Evolutionary conservation across 1,140 invertebrate species (phyloP).

Genomic region (Medauroidea extradentata): DNA sequence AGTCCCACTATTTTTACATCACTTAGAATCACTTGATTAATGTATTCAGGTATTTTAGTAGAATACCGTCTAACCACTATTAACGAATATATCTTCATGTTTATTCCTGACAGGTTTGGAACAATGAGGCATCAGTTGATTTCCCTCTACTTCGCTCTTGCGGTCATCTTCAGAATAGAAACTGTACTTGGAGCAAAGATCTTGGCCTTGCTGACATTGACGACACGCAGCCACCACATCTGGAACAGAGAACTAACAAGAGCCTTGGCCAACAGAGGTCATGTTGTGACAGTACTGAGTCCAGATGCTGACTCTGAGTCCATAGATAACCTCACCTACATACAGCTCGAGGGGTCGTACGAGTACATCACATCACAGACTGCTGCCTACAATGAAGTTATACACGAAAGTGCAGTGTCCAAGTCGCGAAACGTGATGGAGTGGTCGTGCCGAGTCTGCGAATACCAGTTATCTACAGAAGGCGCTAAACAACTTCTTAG

Average conservation of each 20-base stretch:
- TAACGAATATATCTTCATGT: too few species aligned
- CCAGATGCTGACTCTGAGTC: slow-evolving; percentile 21
- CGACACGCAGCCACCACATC: slow-evolving; percentile 14
- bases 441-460: not conserved
- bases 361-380: not conserved
- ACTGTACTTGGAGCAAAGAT: slow-evolving; percentile 10
- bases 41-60: too few species aligned
- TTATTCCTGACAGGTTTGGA: too few species aligned
- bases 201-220: slow-evolving; percentile 13
- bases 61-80: too few species aligned
- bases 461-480: not conserved
- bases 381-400: not conserved
- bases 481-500: not conserved
- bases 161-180: too few species aligned
- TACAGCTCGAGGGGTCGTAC: not conserved
- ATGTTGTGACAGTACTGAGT: slow-evolving; percentile 46
- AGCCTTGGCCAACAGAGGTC: slow-evolving; percentile 40
- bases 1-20: too few species aligned
- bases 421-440: not conserved
- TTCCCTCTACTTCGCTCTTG: too few species aligned
- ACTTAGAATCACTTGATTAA: too few species aligned
- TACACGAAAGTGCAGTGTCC: not conserved
- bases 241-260: slow-evolving; percentile 30
- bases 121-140: too few species aligned
- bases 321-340: slow-evolving; percentile 2